Base-by-base conservation (phyloP, 2,888 invertebrate genomes). In the Mantis religiosa region DNA sequence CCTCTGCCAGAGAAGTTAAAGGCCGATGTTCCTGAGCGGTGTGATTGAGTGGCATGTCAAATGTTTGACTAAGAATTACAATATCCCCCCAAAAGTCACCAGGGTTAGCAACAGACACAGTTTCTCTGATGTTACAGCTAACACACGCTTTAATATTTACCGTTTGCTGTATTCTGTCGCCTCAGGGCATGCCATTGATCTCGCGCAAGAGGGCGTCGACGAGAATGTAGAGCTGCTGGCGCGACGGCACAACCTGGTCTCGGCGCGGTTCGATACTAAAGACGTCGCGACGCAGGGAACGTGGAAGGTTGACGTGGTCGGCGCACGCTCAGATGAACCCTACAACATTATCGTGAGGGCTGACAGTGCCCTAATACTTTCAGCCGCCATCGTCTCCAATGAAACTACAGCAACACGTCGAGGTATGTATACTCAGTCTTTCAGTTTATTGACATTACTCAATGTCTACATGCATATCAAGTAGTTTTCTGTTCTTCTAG, bases 271-370 rank as follows among this genome's bases (percentile, higher is more conserved):
- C 87, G 83, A 90, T 89, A 90, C 89, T 83, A 90, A 88, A 71
- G 81, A 88, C 87, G 88, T 85, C 88, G 85, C 34, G 88, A 28
- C 87, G 88, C 88, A 89, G 25, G 90, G 88, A 83, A 28, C 25
- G 28, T 89, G 90, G 90, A 85, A 8, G 71, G 89, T 90, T 34
- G 34, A 30, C 25, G 84, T 87, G 82, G 27, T 82, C 28, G 82
- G 89, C 89, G 89, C 83, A 85, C 83, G 41, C 28, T 34, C 83
- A 34, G 85, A 84, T 1, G 84, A 28, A 15, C 34, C 71, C 27
- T 89, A 89, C 89, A 85, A 89, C 89, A 87, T 89, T 28, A 85
- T 30, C 82, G 89, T 89, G 86, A 84, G n/a, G 41, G 89, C 86
- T n/a, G 30, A 82, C 47, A 89, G 89, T 54, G 14, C 15, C 25